Percentiles rank a stretch among this genome's conserved stretches.
These are phyloP conservation scores for Chaetura pelagica DNA, from an alignment of 2,113 vertebrate species.

Conservation along the genomic window DNA sequence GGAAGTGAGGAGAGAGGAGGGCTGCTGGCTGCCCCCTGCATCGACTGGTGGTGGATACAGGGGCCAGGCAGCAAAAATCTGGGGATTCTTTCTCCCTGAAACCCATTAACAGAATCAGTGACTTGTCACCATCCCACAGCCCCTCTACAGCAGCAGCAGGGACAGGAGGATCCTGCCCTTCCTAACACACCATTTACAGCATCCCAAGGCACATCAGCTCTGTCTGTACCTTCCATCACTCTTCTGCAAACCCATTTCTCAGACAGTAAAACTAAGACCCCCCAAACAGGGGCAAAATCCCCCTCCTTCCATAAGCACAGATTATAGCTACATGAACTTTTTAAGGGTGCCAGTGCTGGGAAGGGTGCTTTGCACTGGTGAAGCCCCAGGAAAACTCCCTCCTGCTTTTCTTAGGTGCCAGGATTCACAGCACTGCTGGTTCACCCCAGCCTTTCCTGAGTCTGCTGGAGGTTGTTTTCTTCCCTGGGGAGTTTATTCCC, in stretches of 20 bases:
- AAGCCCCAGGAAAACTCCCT: neutral
- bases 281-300: neutral
- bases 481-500: neutral
- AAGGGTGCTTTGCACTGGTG: neutral
- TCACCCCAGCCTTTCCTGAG: neutral
- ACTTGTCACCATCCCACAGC: neutral
- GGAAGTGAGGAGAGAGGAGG: neutral
- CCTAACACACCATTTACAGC: accelerated
- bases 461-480: neutral
- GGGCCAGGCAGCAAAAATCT: neutral
- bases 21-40: neutral
- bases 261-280: neutral
- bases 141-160: neutral
- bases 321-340: accelerated
- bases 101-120: too few species aligned
- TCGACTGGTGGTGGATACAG: too few species aligned
- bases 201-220: neutral
- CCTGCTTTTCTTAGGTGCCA: neutral
- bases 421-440: accelerated
- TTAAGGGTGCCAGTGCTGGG: accelerated
- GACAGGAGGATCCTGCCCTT: neutral
- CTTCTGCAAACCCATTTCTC: neutral
- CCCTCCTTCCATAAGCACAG: neutral
- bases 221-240: neutral
- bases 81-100: neutral